These are phyloP conservation scores for Sitta carolinensis DNA, from an alignment of 2,797 vertebrate genomes.

Conservation along the genomic window DNA sequence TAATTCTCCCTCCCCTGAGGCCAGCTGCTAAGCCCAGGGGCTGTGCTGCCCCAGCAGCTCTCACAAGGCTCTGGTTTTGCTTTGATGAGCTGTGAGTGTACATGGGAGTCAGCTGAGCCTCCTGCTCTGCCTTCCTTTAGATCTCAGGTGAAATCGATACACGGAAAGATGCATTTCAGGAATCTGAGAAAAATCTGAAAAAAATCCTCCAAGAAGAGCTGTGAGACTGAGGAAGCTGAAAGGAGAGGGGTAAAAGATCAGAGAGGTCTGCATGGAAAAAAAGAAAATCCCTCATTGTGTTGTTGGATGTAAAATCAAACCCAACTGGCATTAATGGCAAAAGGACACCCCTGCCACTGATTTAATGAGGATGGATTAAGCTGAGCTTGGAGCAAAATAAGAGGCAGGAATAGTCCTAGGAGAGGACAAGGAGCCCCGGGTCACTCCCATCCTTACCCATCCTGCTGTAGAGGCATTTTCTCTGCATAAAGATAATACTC, in stretches of 20 bases:
- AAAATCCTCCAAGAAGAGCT: neutral
- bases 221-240: neutral
- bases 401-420: neutral
- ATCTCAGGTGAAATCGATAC: neutral
- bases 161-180: neutral
- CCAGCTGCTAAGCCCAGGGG: neutral
- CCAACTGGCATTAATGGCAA: neutral
- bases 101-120: neutral
- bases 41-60: neutral
- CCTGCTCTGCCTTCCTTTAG: neutral
- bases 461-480: neutral
- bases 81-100: slow-evolving; percentile 9
- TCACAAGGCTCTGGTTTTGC: neutral
- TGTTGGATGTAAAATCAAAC: neutral
- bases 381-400: neutral
- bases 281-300: neutral
- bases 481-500: neutral
- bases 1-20: neutral
- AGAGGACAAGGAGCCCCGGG: neutral
- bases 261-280: neutral
- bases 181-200: neutral
- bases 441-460: neutral
- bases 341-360: neutral
- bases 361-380: neutral
- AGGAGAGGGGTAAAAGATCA: neutral